Conservation (phyloP, 2,113 vertebrate species). For the Mobula birostris region DNA sequence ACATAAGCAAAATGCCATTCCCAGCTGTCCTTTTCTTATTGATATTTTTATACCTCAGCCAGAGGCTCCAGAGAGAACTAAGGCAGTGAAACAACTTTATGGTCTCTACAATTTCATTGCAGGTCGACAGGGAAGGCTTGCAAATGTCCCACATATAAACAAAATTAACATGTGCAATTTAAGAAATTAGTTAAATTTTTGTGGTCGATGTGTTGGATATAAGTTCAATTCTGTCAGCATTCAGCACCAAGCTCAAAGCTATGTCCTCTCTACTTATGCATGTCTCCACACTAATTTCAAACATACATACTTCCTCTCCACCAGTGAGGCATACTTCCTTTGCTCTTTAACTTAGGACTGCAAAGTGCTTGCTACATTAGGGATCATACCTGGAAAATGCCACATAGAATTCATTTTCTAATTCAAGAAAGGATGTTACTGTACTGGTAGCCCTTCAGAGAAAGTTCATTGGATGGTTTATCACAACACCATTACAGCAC, state of each 20-base stretch:
- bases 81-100: conserved; percentile 2
- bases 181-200: not conserved
- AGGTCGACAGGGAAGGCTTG: not conserved
- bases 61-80: not conserved
- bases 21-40: conserved; percentile 56
- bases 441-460: too few species aligned
- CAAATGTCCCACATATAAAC: not conserved
- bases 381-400: not conserved
- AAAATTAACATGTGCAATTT: not conserved
- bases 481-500: too few species aligned
- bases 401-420: too few species aligned
- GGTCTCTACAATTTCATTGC: not conserved
- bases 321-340: not conserved
- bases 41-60: not conserved
- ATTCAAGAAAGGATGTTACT: too few species aligned
- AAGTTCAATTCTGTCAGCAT: not conserved
- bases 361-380: not conserved
- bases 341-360: not conserved
- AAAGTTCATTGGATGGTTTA: too few species aligned
- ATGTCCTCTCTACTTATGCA: not conserved
- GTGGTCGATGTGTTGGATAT: not conserved
- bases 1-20: conserved; percentile 69
- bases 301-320: not conserved
- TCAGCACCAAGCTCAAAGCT: not conserved
- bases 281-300: not conserved